A percentile compares a stretch with the other conserved stretches of the same genome.
Conservation (phyloP, 2,797 vertebrate genomes). For the Hydrophis major region DNA sequence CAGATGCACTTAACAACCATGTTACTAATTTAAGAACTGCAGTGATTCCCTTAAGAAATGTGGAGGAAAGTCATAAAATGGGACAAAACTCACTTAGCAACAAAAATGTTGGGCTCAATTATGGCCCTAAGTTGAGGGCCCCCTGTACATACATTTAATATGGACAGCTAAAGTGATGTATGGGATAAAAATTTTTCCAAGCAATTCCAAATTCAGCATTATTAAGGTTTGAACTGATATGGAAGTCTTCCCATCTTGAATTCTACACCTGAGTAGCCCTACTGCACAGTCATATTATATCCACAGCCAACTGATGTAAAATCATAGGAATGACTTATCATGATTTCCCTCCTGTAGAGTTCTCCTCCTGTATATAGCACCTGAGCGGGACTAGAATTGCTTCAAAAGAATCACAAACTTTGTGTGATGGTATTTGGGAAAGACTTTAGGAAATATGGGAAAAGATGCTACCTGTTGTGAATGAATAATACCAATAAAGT, state of each 20-base stretch:
- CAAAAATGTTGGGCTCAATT: neutral
- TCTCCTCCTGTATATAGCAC: neutral
- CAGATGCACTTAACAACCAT: neutral
- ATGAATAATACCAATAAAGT: no score
- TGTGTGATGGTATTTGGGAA: neutral
- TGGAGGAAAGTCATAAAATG: neutral
- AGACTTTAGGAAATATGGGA: neutral
- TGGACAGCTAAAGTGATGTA: neutral
- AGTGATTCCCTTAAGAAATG: neutral
- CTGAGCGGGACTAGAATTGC: neutral
- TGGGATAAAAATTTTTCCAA: neutral
- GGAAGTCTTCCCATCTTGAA: neutral
- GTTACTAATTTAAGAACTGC: neutral
- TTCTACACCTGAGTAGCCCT: neutral
- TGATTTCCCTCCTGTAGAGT: neutral
- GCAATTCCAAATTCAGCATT: neutral
- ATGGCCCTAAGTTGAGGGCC: neutral
- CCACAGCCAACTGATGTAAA: neutral
- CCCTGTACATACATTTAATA: neutral
- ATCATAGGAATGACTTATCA: neutral
- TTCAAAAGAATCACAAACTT: neutral
- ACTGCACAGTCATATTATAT: neutral
- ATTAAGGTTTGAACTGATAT: neutral
- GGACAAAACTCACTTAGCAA: neutral
- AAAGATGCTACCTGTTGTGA: neutral